phyloP scores from a whole-genome alignment of 1,140 invertebrate species.

The Carposina sasakii region DNA sequence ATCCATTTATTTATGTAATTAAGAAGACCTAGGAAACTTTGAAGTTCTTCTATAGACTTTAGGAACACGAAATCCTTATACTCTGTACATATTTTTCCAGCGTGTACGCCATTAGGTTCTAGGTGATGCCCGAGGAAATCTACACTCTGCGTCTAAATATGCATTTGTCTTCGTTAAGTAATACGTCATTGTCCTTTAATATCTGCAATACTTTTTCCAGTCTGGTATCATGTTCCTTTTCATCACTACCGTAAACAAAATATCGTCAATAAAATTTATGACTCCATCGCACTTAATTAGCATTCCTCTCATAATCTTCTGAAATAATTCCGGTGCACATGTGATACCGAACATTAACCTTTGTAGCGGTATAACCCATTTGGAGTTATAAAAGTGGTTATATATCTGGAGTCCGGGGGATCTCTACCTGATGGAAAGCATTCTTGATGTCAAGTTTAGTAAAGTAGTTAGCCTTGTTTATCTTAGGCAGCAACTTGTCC shows the following conservation, averaged over 20 bases:
- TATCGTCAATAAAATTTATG: too few species aligned
- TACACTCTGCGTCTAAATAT: background rate
- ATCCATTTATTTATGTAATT: constrained; percentile 37
- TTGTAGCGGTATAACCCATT: constrained; percentile 19
- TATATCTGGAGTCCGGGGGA: constrained; percentile 23
- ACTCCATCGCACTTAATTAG: constrained; percentile 9
- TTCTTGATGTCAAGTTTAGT: constrained; percentile 24
- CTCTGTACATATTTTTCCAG: constrained; percentile 1
- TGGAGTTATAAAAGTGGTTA: constrained; percentile 29
- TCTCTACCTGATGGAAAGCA: constrained; percentile 17
- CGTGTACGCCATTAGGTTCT: background rate
- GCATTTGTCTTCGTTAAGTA: constrained; percentile 4
- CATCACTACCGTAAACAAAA: background rate
- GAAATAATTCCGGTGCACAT: background rate
- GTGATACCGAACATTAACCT: constrained; percentile 12
- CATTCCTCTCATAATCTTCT: background rate
- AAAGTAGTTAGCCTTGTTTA: constrained; percentile 20
- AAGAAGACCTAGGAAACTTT: constrained; percentile 32
- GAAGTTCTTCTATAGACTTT: constrained; percentile 9
- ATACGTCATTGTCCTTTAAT: constrained; percentile 2
- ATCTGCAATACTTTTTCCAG: constrained; percentile 28
- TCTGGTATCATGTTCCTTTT: constrained; percentile 32
- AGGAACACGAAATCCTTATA: constrained; percentile 17
- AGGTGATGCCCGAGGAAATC: constrained; percentile 8
- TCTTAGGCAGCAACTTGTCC: constrained; percentile 23